These are phyloP conservation scores for Drosophila repleta DNA, from an alignment of 1,140 invertebrate species.

Conservation along the genomic window DNA sequence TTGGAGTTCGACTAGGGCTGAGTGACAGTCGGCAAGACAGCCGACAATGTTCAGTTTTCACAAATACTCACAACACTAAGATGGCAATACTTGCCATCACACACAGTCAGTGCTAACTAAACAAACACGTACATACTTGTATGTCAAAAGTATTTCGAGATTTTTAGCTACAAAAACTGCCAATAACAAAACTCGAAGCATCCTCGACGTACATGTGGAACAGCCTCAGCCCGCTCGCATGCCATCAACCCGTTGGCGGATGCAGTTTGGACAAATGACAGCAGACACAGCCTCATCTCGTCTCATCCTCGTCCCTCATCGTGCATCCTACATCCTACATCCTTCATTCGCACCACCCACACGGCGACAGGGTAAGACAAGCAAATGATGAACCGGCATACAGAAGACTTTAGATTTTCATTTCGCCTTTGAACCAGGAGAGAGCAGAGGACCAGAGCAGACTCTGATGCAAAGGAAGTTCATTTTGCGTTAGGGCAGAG, in stretches of 20 bases:
- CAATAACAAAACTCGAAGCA: slow-evolving; percentile 58
- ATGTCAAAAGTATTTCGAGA: slow-evolving; percentile 80
- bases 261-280: slow-evolving; percentile 77
- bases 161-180: slow-evolving; percentile 75
- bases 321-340: neutral
- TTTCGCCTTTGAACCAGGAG: slow-evolving; percentile 14
- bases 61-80: slow-evolving; percentile 71
- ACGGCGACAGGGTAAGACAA: slow-evolving; percentile 51
- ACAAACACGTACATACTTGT: slow-evolving; percentile 68
- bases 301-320: neutral
- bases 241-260: slow-evolving; percentile 52
- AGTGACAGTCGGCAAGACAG: slow-evolving; percentile 79
- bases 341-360: slow-evolving; percentile 11
- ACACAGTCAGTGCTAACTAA: slow-evolving; percentile 54
- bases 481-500: slow-evolving; percentile 44
- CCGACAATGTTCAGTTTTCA: slow-evolving; percentile 78
- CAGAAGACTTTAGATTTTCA: slow-evolving; percentile 53
- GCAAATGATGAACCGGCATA: slow-evolving; percentile 62
- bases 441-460: neutral
- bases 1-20: slow-evolving; percentile 43
- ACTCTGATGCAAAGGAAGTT: slow-evolving; percentile 34
- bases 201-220: slow-evolving; percentile 6
- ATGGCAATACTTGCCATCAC: slow-evolving; percentile 61
- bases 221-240: slow-evolving; percentile 3
- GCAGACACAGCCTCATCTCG: slow-evolving; percentile 42